These are phyloP conservation scores for Forbesichthys papilliferus DNA, from an alignment of 2,113 vertebrate genomes.

Conservation along the genomic window DNA sequence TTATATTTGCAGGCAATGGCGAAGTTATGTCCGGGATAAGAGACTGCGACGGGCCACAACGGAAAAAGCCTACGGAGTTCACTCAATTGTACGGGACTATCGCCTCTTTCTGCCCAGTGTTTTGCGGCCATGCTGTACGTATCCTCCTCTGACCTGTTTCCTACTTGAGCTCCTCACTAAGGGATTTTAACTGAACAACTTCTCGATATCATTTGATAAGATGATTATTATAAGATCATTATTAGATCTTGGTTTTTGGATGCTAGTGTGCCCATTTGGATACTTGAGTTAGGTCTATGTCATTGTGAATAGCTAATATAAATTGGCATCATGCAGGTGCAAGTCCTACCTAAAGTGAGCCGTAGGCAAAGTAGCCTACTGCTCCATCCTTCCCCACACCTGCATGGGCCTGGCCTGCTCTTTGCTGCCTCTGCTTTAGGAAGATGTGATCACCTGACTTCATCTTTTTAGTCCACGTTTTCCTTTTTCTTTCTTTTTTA, in stretches of 20 bases:
- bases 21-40: constrained; percentile 66
- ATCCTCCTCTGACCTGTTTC: constrained; percentile 63
- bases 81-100: constrained; percentile 27
- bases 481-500: neutral
- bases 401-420: no score
- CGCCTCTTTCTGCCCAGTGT: constrained; percentile 12
- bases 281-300: no score
- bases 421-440: neutral
- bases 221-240: no score
- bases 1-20: neutral
- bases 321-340: no score
- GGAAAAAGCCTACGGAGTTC: constrained; percentile 47
- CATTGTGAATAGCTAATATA: no score
- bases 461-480: constrained; percentile 11
- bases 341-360: no score
- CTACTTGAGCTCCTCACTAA: constrained; percentile 52
- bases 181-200: constrained; percentile 16
- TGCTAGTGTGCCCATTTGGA: no score
- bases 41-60: constrained; percentile 35
- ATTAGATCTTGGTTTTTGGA: no score
- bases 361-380: no score
- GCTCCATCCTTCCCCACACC: no score
- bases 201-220: no score
- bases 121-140: constrained; percentile 67
- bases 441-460: constrained; percentile 33